phyloP scores from a whole-genome alignment of 2,113 vertebrate species.

The Corythoichthys intestinalis region DNA sequence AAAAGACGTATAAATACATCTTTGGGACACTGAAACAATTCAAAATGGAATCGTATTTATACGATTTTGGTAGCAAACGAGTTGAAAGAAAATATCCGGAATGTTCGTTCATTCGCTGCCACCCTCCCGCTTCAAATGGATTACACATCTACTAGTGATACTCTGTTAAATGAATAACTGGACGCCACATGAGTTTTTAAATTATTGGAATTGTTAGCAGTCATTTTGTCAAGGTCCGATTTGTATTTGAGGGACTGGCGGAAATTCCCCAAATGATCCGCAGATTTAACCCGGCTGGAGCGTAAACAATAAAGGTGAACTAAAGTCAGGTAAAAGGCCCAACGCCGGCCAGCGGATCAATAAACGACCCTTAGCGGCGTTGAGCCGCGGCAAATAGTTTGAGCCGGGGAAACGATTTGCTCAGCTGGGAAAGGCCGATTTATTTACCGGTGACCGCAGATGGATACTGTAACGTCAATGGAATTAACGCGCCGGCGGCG shows the following conservation, averaged over 20 bases:
- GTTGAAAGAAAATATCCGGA: no score
- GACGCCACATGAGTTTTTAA: no score
- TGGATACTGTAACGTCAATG: constrained; percentile 57
- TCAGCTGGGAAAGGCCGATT: constrained; percentile 47
- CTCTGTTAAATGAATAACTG: no score
- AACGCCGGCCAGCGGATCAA: constrained; percentile 63
- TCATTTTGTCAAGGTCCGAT: no score
- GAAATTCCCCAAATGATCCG: not conserved
- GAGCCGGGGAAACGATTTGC: constrained; percentile 71
- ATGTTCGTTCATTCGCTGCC: no score
- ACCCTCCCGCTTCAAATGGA: no score
- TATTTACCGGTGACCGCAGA: constrained; percentile 63
- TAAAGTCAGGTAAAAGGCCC: constrained; percentile 41
- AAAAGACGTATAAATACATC: no score
- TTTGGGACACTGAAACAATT: no score
- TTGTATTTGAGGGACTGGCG: not conserved
- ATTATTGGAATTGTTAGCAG: no score
- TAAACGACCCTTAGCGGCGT: constrained; percentile 68
- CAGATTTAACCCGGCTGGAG: not conserved
- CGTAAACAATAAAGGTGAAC: not conserved
- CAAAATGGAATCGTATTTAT: no score
- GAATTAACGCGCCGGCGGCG: constrained; percentile 59
- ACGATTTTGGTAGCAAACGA: no score
- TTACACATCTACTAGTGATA: no score
- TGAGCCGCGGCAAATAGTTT: constrained; percentile 68